Conservation (phyloP, 2,113 vertebrate genomes). For the Petaurus breviceps region DNA sequence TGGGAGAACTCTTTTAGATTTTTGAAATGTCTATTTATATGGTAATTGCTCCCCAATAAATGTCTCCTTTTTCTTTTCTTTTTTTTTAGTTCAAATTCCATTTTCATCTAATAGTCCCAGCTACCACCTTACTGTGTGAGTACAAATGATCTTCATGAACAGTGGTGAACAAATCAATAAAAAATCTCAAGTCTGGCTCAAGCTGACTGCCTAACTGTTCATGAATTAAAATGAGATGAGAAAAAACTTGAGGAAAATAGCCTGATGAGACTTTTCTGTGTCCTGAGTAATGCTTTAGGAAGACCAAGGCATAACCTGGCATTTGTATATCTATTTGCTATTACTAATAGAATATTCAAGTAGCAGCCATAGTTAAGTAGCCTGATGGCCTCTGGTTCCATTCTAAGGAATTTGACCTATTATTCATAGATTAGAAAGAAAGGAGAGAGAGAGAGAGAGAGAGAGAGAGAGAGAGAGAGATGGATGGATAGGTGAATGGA, state of each 20-base stretch:
- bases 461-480: no score
- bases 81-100: conserved; percentile 72
- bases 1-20: conserved; percentile 63
- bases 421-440: background rate
- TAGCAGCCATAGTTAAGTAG: background rate
- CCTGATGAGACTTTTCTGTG: conserved; percentile 16
- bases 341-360: background rate
- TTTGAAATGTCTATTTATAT: conserved; percentile 74
- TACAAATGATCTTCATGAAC: conserved; percentile 68
- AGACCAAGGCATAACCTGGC: background rate
- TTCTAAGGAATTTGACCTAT: background rate
- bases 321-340: background rate
- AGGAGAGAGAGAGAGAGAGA: no score
- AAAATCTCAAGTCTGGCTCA: conserved; percentile 55
- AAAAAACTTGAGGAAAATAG: conserved; percentile 3
- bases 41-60: conserved; percentile 73
- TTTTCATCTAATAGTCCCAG: conserved; percentile 74
- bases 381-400: background rate
- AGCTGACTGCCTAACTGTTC: conserved; percentile 52
- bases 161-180: conserved; percentile 73
- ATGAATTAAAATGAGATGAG: conserved; percentile 73
- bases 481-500: no score
- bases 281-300: background rate
- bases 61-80: conserved; percentile 66
- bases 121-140: conserved; percentile 47